Evolutionary conservation across 2,888 invertebrate genomes (phyloP).

Genomic region (Caenorhabditis angaria): DNA sequence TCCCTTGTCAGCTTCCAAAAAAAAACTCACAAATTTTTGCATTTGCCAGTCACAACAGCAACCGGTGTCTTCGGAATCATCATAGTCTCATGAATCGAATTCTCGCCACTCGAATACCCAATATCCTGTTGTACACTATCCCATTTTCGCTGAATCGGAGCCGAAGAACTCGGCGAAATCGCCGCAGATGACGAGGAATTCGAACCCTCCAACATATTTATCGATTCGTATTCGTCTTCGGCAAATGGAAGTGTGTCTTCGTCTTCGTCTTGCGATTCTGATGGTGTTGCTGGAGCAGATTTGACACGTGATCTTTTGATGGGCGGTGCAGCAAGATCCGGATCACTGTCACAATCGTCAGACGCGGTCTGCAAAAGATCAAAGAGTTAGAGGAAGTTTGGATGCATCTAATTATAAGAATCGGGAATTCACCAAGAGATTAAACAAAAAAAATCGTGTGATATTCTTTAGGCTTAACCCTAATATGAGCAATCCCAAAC

Average conservation of each 20-base stretch:
- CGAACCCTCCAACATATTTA: slow-evolving; percentile 48
- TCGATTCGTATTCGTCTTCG: slow-evolving; percentile 57
- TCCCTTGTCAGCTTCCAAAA: too few relatives aligned
- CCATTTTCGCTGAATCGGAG: slow-evolving; percentile 31
- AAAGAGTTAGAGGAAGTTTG: neutral
- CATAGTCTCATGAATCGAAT: slow-evolving; percentile 56
- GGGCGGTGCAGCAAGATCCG: slow-evolving; percentile 49
- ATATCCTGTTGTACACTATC: slow-evolving; percentile 55
- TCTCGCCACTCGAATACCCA: slow-evolving; percentile 64
- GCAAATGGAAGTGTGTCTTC: slow-evolving; percentile 52
- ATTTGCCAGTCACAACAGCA: too few relatives aligned
- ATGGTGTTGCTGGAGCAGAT: slow-evolving; percentile 17
- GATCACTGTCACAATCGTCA: slow-evolving; percentile 53
- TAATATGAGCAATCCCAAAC: too few relatives aligned
- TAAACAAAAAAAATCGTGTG: neutral
- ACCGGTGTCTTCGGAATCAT: neutral
- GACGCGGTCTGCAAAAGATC: slow-evolving; percentile 39
- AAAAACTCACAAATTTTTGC: neutral
- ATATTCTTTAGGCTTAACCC: too few relatives aligned
- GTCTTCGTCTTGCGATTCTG: slow-evolving; percentile 25
- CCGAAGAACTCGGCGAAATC: slow-evolving; percentile 3
- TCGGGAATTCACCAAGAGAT: neutral
- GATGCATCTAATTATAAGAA: too few relatives aligned
- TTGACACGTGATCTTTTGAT: slow-evolving; percentile 41
- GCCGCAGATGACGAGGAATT: slow-evolving; percentile 21